Evolutionary conservation across 2,888 invertebrate genomes (phyloP).

Genomic region (Diabrotica balteata): DNA sequence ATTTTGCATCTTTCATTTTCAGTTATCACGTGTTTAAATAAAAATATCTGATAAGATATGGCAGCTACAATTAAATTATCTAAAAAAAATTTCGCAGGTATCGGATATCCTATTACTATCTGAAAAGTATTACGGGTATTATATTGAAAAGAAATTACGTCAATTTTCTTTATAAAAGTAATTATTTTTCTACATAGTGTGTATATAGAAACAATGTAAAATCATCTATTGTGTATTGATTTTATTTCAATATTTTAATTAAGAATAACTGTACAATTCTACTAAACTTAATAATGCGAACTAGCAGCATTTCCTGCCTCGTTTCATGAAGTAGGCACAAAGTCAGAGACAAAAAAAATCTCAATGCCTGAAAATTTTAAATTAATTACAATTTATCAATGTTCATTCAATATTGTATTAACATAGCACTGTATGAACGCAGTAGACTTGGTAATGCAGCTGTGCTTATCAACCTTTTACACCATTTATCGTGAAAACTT

Average conservation of each 20-base stretch:
- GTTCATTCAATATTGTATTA: no score
- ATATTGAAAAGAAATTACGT: neutral
- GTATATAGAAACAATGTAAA: neutral
- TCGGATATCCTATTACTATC: neutral
- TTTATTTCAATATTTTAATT: neutral
- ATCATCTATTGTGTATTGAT: neutral
- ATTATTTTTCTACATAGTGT: no score
- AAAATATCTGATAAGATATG: constrained; percentile 15
- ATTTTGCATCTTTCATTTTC: neutral
- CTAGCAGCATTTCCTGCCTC: no score
- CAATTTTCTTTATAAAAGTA: neutral
- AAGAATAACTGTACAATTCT: neutral
- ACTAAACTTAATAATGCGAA: neutral
- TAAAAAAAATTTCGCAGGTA: neutral
- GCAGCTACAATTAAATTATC: constrained; percentile 15
- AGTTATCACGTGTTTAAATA: constrained; percentile 5
- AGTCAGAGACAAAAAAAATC: no score
- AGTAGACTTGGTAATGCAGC: no score
- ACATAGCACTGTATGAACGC: no score
- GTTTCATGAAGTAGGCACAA: no score
- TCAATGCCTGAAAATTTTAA: no score
- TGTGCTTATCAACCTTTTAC: no score
- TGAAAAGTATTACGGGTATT: neutral
- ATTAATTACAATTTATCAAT: no score
- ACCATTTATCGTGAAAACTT: no score